Evolutionary conservation across 1,140 invertebrate species (phyloP), one percentile per base, ranked within the genome.

Genomic region (Plectus sambesii): DNA sequence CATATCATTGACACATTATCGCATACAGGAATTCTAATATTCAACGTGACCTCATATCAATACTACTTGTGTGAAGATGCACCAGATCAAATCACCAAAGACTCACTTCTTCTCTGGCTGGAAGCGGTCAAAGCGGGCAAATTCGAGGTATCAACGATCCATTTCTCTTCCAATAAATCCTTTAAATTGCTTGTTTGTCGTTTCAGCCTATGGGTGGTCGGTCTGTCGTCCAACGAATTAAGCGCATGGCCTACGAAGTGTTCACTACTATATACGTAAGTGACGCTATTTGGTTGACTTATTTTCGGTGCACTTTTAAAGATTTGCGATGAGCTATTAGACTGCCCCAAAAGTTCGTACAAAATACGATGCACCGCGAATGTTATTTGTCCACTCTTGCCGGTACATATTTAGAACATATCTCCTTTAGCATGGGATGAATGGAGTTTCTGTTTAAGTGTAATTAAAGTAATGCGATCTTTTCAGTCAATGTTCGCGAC

Each of bases 21-120:
- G 15, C 22, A 44, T 29, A 9, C 23, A 15, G 35, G 20, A 12
- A 19, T 19, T 36, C 72, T 94, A 29, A 84, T 93, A 2, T 77
- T 93, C 26, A 90, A 94, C 66, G 82, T 85, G 1, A 82, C 81
- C 3, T 87, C 84, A 5, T 82, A 83, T 70, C 83, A 90, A 66
- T 86, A 90, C 72, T 84, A 87, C 66, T 76, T 89, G 56, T 84
- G 85, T 30, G 80, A 86, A 37, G 83, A 87, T 71, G 83, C 85
- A 12, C 61, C 55, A 17, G 47, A 66, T 26, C 46, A 62, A 50
- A 69, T 63, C 38, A 67, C 63, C 2, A 55, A 59, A 30, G 39
- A 62, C 6, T 61, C 63, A 23, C 58, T 74, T 26, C 40, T 67
- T 8, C 49, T 58, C 15, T 64, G 61, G 45, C 42, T 74, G 8